phyloP scores from a whole-genome alignment of 2,888 invertebrate genomes.

The Latrodectus hesperus region DNA sequence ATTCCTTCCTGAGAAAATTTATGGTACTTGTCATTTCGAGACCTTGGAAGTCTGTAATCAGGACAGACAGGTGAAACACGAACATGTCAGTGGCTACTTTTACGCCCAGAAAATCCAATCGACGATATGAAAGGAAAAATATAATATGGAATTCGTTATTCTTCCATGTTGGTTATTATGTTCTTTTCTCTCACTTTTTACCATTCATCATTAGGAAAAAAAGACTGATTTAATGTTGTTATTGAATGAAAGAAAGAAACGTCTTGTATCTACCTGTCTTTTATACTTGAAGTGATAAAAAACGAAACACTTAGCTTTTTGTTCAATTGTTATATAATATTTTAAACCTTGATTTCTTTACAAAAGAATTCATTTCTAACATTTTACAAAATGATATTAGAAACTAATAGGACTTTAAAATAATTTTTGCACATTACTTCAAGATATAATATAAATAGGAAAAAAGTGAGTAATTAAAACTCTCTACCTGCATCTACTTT shows the following conservation, averaged over 20 bases:
- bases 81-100: conserved; percentile 66
- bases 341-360: background rate
- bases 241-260: conserved; percentile 29
- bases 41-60: conserved; percentile 66
- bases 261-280: background rate
- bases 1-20: conserved; percentile 51
- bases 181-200: conserved; percentile 31
- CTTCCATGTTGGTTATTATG: conserved; percentile 49
- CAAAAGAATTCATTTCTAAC: background rate
- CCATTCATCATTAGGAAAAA: conserved; percentile 56
- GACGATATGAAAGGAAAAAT: conserved; percentile 67
- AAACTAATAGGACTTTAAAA: no score
- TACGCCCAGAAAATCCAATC: conserved; percentile 69
- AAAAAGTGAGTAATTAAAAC: no score
- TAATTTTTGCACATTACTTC: no score
- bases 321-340: background rate
- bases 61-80: conserved; percentile 67
- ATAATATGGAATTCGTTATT: conserved; percentile 67
- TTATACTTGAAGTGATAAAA: background rate
- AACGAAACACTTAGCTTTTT: background rate
- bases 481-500: no score
- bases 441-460: no score
- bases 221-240: conserved; percentile 64
- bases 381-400: no score
- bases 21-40: conserved; percentile 58